Base-by-base conservation (phyloP, 2,797 vertebrate species). In the Mus caroli region DNA sequence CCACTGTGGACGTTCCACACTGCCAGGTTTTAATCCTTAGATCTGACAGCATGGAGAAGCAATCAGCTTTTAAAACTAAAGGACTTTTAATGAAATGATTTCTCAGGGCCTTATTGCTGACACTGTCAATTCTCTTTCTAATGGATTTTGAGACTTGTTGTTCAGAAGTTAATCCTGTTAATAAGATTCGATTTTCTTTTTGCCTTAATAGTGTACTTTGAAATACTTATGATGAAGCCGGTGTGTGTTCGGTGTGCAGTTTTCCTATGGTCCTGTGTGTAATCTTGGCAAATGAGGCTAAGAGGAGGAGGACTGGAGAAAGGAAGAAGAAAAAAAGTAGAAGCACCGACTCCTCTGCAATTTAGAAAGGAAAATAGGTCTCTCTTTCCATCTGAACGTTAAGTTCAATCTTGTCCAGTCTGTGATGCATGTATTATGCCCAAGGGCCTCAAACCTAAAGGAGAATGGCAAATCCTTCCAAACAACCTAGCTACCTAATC, bases 81-180 rank as follows among this genome's bases (percentile, higher is more conserved):
- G 54, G 96, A 77, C 37, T 97, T 97, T 54, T 93, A 96, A 97
- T 95, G 80, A 94, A 98, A 97, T 96, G 76, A 92, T 97, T 97
- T 97, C 92, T 96, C 89, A 71, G 94, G 83, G 80, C 71, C 69
- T 83, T 95, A 71, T 90, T 97, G 92, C 97, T 95, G 95, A 97
- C 78, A 94, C 4, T 5, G 8, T 97, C 93, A 88, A 85, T 98
- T 97, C 90, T 77, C 52, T 95, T 96, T 98, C 71, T 95, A 96
- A 95, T 95, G 93, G 91, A 95, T 97, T 97, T 94, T 97, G 91
- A 98, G 96, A 54, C 83, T 93, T 98, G 96, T 97, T 97, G 91
- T 96, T 97, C 93, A 88, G 90, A 98, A 98, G 92, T 97, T 97
- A 97, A 98, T 98, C 94, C 97, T 97, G 94, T 94, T 97, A 92